Base-by-base conservation (phyloP, 2,113 vertebrate species). In the Otus sunia region DNA sequence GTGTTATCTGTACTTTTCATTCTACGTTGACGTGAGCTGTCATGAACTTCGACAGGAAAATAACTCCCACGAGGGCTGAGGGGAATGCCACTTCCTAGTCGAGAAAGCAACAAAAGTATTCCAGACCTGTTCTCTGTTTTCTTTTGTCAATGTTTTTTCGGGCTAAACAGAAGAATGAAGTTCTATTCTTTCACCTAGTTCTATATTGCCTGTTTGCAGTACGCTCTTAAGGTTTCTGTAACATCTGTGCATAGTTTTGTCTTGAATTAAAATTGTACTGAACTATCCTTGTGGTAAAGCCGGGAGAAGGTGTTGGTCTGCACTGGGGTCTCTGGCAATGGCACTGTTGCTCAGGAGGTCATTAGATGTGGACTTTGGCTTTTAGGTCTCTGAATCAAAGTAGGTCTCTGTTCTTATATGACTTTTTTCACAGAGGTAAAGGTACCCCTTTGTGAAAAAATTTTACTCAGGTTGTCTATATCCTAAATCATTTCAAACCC, bases 211-310 rank as follows among this genome's bases (percentile, higher is more conserved):
- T 29, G 13, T 22, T 58, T 59, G 60, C 79, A 34, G 73, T 26
- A 4, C 2, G 0, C 8, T 66, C 2, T 4, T 26, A 10, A 21
- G 45, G 30, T 11, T 30, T 47, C 10, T 23, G 0, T 36, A 60
- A 2, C 2, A 2, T 39, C 10, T 3, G 0, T 29, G 23, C 39
- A 5, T 20, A 21, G 41, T 15, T 67, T 78, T 91, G 59, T 27
- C 5, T 36, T 47, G 41, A 30, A 12, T 32, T 76, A 14, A 55
- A 55, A 23, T 16, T 5, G 5, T n/a, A 5, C 30, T 55, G 64
- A 66, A 15, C 37, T 71, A 11, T 34, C 10, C 3, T 55, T 53
- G 18, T 7, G 15, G 5, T 11, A 12, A 52, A 68, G 34, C 26
- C 39, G 26, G 52, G 49, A 5, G 5, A 4, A n/a, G 21, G 34